Evolutionary conservation across 2,888 invertebrate species (phyloP).

Genomic region (Cryptocephalus moraei): DNA sequence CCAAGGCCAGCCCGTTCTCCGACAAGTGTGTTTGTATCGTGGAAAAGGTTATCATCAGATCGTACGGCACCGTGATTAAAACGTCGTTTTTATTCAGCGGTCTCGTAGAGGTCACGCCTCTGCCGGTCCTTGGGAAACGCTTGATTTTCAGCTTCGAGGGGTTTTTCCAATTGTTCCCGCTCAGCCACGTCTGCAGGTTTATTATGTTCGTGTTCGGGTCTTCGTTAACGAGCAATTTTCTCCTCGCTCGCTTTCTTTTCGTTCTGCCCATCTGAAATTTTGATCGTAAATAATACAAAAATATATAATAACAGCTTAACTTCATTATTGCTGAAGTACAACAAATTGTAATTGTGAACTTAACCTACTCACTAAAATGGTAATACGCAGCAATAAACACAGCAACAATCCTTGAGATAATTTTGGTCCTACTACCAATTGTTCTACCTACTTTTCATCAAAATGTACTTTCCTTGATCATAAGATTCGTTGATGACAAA

Average conservation of each 20-base stretch:
- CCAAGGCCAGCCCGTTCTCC: slow-evolving; percentile 1
- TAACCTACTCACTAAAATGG: too few relatives aligned
- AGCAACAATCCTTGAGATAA: too few relatives aligned
- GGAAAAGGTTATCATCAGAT: slow-evolving; percentile 43
- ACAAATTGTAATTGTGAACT: too few relatives aligned
- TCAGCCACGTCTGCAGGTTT: slow-evolving; percentile 44
- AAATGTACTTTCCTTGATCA: too few relatives aligned
- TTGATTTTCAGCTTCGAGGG: slow-evolving; percentile 46
- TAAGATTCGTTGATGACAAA: too few relatives aligned
- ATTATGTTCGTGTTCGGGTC: slow-evolving; percentile 30
- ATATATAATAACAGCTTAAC: too few relatives aligned
- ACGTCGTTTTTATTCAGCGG: slow-evolving; percentile 46
- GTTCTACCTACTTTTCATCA: too few relatives aligned
- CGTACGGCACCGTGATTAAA: slow-evolving; percentile 50
- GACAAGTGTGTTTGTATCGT: slow-evolving; percentile 10
- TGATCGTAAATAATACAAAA: too few relatives aligned
- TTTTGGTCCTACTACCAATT: too few relatives aligned
- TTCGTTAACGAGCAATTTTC: slow-evolving; percentile 28
- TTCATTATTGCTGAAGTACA: too few relatives aligned
- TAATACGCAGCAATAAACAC: too few relatives aligned
- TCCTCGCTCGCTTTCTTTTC: slow-evolving; percentile 29
- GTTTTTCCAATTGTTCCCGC: slow-evolving; percentile 44
- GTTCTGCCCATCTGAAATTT: slow-evolving; percentile 45
- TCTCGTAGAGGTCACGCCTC: slow-evolving; percentile 59
- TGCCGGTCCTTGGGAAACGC: slow-evolving; percentile 55